phyloP scores from a whole-genome alignment of 1,140 invertebrate species.

The Goniozus legneri region DNA sequence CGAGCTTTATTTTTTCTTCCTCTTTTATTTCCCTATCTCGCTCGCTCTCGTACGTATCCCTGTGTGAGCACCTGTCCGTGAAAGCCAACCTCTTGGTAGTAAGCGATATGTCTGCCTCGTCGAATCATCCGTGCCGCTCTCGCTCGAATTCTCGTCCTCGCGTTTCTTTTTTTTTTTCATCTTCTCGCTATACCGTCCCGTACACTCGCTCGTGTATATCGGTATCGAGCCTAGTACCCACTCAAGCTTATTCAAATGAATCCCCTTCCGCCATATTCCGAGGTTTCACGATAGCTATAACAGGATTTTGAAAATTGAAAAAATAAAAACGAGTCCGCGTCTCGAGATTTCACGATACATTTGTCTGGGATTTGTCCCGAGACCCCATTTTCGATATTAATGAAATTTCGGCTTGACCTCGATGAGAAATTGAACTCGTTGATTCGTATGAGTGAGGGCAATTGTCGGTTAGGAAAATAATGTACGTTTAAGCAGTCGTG shows the following conservation, averaged over 20 bases:
- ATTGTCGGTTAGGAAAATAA: too few relatives aligned
- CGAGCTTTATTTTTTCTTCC: constrained; percentile 18
- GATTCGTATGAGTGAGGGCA: too few relatives aligned
- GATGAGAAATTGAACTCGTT: too few relatives aligned
- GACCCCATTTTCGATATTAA: too few relatives aligned
- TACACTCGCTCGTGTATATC: neutral
- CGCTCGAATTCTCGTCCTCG: constrained; percentile 11
- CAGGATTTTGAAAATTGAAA: constrained; percentile 52
- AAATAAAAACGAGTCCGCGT: too few relatives aligned
- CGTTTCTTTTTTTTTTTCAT: constrained; percentile 23
- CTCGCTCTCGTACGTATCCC: constrained; percentile 27
- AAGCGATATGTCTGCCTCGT: constrained; percentile 34
- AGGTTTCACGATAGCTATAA: constrained; percentile 45
- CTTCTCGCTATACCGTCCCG: constrained; percentile 7
- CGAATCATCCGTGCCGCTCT: constrained; percentile 1
- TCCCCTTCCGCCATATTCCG: constrained; percentile 16
- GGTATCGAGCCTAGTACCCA: constrained; percentile 41
- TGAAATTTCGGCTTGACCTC: too few relatives aligned
- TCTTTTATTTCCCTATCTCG: neutral
- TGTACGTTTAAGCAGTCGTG: too few relatives aligned
- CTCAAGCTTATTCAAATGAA: constrained; percentile 53
- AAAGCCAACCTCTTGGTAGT: constrained; percentile 36
- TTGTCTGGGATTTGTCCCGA: too few relatives aligned
- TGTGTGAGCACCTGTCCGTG: constrained; percentile 38
- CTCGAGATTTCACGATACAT: too few relatives aligned